Evolutionary conservation across 1,140 invertebrate genomes (phyloP).

Genomic region (Thaumetopoea pityocampa): DNA sequence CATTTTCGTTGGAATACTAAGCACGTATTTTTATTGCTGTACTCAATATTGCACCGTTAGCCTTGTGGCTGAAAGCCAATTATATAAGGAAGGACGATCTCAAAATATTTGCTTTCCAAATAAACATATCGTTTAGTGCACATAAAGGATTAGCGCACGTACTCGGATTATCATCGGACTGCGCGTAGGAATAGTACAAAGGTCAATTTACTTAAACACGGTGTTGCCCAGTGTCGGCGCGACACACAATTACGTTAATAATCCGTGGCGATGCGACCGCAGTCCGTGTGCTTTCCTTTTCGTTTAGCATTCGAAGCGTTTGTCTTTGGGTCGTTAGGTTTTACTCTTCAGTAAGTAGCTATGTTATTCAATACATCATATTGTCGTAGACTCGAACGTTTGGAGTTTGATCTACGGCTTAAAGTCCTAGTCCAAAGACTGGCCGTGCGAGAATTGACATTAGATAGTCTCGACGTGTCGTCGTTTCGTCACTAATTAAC

Average conservation of each 20-base stretch:
- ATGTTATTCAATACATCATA: no score
- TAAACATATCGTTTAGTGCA: slow-evolving; percentile 21
- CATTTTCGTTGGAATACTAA: neutral
- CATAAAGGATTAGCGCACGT: slow-evolving; percentile 24
- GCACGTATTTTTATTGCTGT: neutral
- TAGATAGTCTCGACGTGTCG: no score
- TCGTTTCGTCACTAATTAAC: no score
- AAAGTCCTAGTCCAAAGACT: no score
- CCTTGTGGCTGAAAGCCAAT: slow-evolving; percentile 22
- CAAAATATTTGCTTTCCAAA: slow-evolving; percentile 35
- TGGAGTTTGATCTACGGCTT: no score
- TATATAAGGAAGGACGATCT: slow-evolving; percentile 16
- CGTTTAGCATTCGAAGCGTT: slow-evolving; percentile 22
- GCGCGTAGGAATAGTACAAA: slow-evolving; percentile 34
- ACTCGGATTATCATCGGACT: slow-evolving; percentile 34
- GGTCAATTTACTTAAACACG: slow-evolving; percentile 36
- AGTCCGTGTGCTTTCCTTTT: slow-evolving; percentile 26
- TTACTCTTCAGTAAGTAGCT: neutral
- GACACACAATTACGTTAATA: slow-evolving; percentile 19
- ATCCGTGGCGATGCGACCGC: slow-evolving; percentile 18
- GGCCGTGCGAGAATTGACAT: no score
- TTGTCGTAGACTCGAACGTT: no score
- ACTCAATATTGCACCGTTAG: slow-evolving; percentile 9
- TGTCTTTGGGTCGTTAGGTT: slow-evolving; percentile 7
- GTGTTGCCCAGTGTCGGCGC: slow-evolving; percentile 25